Percentiles rank a stretch among this genome's conserved stretches.
These are phyloP conservation scores for Dolichomitus sp. DNA, from an alignment of 2,888 invertebrate genomes.

Conservation along the genomic window DNA sequence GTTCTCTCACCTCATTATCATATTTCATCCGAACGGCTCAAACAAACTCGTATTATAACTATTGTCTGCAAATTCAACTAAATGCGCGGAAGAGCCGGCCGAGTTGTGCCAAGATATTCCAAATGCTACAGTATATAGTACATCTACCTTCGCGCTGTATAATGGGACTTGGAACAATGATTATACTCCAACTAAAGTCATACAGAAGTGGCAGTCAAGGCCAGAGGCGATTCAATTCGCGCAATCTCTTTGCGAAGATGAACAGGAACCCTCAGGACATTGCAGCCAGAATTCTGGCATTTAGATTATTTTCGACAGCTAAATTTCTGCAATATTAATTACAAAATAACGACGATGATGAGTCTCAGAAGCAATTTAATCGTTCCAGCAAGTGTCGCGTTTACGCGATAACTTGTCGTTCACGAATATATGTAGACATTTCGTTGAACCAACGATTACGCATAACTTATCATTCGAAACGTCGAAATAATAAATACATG, in stretches of 20 bases:
- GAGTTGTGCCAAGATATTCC: constrained; percentile 69
- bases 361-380: background rate
- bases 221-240: constrained; percentile 69
- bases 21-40: constrained; percentile 17
- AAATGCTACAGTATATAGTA: constrained; percentile 26
- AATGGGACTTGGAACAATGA: constrained; percentile 70
- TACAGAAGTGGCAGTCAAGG: constrained; percentile 55
- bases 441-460: constrained; percentile 42
- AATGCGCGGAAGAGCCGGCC: constrained; percentile 40
- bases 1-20: constrained; percentile 30
- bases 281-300: constrained; percentile 46
- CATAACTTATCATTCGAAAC: constrained; percentile 1
- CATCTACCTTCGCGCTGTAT: constrained; percentile 35
- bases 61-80: constrained; percentile 28
- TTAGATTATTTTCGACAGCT: constrained; percentile 31
- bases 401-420: background rate
- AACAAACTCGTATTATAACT: constrained; percentile 1
- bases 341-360: background rate
- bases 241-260: constrained; percentile 40
- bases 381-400: constrained; percentile 1
- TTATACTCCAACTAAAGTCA: constrained; percentile 54
- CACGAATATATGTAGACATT: background rate
- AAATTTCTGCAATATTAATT: constrained; percentile 15
- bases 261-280: background rate
- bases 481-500: constrained; percentile 18